Evolutionary conservation across 2,797 vertebrate genomes (phyloP).

Genomic region (Mycteria americana): DNA sequence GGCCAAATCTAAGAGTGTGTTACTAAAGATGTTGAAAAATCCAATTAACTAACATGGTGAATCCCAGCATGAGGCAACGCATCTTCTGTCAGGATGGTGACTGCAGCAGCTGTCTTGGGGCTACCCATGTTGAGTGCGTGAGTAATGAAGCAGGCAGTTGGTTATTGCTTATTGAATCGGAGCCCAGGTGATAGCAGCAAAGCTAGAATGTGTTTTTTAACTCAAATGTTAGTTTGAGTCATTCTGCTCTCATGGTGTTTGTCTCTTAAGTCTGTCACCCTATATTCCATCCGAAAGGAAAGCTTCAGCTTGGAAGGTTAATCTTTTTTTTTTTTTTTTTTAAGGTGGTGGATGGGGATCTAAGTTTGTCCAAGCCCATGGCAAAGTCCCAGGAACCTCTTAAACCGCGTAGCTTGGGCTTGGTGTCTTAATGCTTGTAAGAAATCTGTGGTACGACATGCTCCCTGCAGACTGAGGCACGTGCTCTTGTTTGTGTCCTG

Average conservation of each 20-base stretch:
- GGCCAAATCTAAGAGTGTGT: not conserved
- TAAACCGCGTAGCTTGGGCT: not conserved
- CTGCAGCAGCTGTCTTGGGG: not conserved
- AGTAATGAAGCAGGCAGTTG: not conserved
- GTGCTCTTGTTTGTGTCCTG: slow-evolving; percentile 1
- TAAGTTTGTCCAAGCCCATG: not conserved
- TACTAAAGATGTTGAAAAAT: not conserved
- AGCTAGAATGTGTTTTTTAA: not conserved
- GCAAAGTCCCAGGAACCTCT: not conserved
- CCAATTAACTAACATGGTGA: not conserved
- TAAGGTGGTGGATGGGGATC: not conserved
- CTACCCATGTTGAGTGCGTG: not conserved
- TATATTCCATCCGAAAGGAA: not conserved
- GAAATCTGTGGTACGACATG: not conserved
- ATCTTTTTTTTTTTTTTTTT: not conserved
- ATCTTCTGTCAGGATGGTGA: not conserved
- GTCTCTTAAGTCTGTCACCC: not conserved
- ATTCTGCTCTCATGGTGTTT: not conserved
- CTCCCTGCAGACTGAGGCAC: not conserved
- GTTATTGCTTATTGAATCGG: not conserved
- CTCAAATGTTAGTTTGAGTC: not conserved
- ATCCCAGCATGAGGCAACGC: not conserved
- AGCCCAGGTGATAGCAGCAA: not conserved
- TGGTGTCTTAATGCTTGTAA: not conserved
- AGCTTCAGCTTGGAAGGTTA: not conserved